Evolutionary conservation across 1,140 invertebrate genomes (phyloP).

Genomic region (Drosophila virilis): DNA sequence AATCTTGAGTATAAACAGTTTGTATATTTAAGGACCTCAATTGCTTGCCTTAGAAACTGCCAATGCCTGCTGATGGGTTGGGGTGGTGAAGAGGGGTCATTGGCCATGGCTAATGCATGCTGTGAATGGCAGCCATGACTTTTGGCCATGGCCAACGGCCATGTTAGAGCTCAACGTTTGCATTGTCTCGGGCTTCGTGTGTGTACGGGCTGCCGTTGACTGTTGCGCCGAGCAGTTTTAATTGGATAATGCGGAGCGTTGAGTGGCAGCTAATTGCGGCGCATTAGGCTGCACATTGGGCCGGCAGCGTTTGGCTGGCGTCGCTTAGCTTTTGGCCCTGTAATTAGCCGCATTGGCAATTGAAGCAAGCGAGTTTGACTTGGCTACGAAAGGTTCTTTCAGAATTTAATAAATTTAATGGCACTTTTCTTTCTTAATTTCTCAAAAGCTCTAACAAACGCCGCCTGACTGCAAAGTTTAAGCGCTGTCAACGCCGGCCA

Average conservation of each 20-base stretch:
- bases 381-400: neutral
- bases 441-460: constrained; percentile 37
- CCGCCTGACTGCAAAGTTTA: constrained; percentile 51
- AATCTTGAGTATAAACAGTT: neutral
- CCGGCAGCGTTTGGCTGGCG: constrained; percentile 14
- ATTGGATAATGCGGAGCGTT: constrained; percentile 44
- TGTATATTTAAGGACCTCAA: neutral
- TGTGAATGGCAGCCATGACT: constrained; percentile 20
- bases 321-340: constrained; percentile 31
- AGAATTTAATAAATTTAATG: constrained; percentile 25
- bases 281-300: constrained; percentile 26
- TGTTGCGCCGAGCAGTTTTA: constrained; percentile 31
- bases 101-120: constrained; percentile 24
- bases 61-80: neutral
- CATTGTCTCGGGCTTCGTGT: constrained; percentile 15
- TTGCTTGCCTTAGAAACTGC: constrained; percentile 1
- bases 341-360: constrained; percentile 60
- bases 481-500: constrained; percentile 64
- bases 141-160: constrained; percentile 17
- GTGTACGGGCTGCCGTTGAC: constrained; percentile 8
- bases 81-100: constrained; percentile 16
- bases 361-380: constrained; percentile 29
- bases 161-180: constrained; percentile 10
- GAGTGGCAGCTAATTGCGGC: constrained; percentile 46
- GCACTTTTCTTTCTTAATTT: constrained; percentile 9